phyloP scores from a whole-genome alignment of 2,797 vertebrate genomes.

The Falco cherrug region DNA sequence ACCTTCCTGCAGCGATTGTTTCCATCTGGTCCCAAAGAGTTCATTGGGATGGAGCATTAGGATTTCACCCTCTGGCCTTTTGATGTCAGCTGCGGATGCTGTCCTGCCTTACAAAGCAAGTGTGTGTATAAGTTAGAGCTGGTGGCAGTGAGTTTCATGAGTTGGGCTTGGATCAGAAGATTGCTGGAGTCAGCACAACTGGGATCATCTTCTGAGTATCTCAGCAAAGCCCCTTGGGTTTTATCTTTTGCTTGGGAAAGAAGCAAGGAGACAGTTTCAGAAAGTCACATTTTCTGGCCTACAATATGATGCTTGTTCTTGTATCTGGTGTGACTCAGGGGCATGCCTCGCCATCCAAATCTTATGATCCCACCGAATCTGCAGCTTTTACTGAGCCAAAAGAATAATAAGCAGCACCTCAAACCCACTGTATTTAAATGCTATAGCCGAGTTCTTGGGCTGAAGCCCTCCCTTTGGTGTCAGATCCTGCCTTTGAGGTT shows the following conservation, averaged over 20 bases:
- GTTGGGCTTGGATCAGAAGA: background rate
- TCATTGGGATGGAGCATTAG: fast-evolving
- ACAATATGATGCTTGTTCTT: fast-evolving
- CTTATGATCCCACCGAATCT: background rate
- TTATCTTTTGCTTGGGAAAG: background rate
- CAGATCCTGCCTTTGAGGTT: background rate
- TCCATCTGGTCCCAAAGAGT: background rate
- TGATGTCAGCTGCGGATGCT: background rate
- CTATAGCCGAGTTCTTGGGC: background rate
- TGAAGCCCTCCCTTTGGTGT: background rate
- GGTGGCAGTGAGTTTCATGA: background rate
- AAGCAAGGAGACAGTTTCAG: background rate
- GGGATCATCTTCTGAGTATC: background rate
- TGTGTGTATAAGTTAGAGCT: background rate
- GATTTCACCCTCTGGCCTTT: background rate
- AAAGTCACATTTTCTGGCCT: background rate
- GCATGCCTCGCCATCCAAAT: background rate
- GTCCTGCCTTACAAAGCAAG: background rate
- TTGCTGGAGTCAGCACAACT: background rate
- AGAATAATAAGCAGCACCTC: background rate
- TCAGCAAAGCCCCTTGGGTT: background rate
- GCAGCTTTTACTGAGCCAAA: background rate
- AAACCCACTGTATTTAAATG: background rate
- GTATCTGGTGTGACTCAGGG: background rate
- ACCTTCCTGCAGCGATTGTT: background rate